Evolutionary conservation across 2,113 vertebrate genomes (phyloP).

Genomic region (Echinops telfairi): DNA sequence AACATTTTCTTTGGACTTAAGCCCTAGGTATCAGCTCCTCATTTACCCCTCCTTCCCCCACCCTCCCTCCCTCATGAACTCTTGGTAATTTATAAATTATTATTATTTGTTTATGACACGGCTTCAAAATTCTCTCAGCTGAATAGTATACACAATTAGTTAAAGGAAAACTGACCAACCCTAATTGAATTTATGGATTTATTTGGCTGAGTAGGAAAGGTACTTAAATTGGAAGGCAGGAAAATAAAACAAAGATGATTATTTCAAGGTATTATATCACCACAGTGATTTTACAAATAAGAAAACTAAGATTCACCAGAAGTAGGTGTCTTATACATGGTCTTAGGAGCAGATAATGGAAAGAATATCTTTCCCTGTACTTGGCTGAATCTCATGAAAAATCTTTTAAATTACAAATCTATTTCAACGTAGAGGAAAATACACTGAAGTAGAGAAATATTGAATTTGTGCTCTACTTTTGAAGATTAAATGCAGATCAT

Average conservation of each 20-base stretch:
- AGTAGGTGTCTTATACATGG: not conserved
- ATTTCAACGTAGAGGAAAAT: not conserved
- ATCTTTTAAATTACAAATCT: not conserved
- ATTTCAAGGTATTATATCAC: not conserved
- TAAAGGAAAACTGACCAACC: not conserved
- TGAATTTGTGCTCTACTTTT: not conserved
- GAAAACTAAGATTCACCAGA: not conserved
- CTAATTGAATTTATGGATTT: not conserved
- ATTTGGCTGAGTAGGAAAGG: not conserved
- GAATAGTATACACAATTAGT: not conserved
- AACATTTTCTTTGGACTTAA: no score
- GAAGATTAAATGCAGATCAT: not conserved
- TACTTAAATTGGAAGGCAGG: not conserved
- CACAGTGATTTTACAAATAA: conserved; percentile 27
- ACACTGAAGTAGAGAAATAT: not conserved
- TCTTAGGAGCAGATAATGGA: not conserved
- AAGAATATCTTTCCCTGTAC: not conserved
- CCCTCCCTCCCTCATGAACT: no score
- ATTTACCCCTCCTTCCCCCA: no score
- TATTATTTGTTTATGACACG: no score
- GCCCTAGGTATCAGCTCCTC: no score
- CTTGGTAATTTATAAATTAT: no score
- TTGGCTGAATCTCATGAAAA: not conserved
- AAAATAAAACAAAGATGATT: not conserved
- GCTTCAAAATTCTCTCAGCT: not conserved